phyloP scores from a whole-genome alignment of 2,888 invertebrate genomes.

The Himalopsyche kuldschensis region DNA sequence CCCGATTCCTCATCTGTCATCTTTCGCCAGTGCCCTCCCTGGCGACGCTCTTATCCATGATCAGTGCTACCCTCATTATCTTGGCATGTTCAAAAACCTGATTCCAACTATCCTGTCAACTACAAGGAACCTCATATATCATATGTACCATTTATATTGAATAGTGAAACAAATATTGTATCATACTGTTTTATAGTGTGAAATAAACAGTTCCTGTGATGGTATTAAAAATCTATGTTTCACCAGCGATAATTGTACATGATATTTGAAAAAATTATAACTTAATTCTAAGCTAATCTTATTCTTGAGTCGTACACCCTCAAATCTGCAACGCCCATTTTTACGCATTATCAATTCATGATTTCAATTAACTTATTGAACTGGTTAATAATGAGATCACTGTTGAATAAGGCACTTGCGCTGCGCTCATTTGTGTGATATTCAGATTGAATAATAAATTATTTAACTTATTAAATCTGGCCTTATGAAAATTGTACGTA shows the following conservation, averaged over 20 bases:
- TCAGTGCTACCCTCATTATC: background rate
- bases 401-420: background rate
- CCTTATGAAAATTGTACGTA: background rate
- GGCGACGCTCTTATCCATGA: background rate
- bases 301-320: background rate
- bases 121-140: background rate
- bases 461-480: background rate
- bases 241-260: background rate
- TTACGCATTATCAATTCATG: background rate
- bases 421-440: background rate
- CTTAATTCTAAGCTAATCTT: background rate
- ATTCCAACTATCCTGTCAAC: background rate
- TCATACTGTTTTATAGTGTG: background rate
- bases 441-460: background rate
- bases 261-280: background rate
- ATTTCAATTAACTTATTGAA: background rate
- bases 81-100: background rate
- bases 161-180: background rate
- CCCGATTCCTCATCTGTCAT: background rate
- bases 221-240: background rate
- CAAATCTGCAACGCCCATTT: constrained; percentile 1
- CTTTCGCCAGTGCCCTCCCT: background rate
- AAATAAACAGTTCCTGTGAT: background rate
- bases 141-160: background rate
- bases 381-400: background rate